These are phyloP conservation scores for Deladenus siricidicola DNA, from an alignment of 2,888 invertebrate genomes.

Conservation along the genomic window DNA sequence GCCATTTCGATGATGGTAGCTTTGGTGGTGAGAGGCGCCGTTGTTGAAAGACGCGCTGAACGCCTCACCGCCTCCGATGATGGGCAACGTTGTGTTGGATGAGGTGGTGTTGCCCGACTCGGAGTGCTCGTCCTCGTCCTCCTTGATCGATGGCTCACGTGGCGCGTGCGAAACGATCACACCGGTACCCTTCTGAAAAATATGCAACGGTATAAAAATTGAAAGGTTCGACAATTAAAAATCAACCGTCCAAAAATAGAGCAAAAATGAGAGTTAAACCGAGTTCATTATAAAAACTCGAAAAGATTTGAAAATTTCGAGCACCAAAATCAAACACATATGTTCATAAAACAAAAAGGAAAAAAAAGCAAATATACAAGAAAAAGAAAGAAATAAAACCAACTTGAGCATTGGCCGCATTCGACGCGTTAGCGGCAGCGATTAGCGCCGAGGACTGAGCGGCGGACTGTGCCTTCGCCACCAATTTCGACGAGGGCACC, in stretches of 20 bases:
- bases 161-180: conserved; percentile 48
- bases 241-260: too few species aligned
- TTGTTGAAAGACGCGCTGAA: background rate
- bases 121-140: conserved; percentile 47
- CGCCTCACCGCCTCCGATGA: conserved; percentile 19
- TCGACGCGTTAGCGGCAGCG: background rate
- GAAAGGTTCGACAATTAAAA: too few species aligned
- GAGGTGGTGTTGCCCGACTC: conserved; percentile 23
- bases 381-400: too few species aligned
- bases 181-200: conserved; percentile 20
- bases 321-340: too few species aligned
- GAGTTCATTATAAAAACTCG: too few species aligned
- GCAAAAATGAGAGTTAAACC: too few species aligned
- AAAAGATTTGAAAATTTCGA: too few species aligned
- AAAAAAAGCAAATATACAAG: too few species aligned
- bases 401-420: background rate
- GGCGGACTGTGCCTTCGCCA: conserved; percentile 17
- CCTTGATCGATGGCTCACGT: conserved; percentile 48
- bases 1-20: background rate
- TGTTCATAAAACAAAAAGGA: too few species aligned
- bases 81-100: conserved; percentile 20
- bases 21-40: background rate
- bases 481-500: conserved; percentile 27
- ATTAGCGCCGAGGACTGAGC: conserved; percentile 6
- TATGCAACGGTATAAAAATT: background rate